Conservation (phyloP, 2,888 invertebrate genomes). For the Xanthorhoe designata region DNA sequence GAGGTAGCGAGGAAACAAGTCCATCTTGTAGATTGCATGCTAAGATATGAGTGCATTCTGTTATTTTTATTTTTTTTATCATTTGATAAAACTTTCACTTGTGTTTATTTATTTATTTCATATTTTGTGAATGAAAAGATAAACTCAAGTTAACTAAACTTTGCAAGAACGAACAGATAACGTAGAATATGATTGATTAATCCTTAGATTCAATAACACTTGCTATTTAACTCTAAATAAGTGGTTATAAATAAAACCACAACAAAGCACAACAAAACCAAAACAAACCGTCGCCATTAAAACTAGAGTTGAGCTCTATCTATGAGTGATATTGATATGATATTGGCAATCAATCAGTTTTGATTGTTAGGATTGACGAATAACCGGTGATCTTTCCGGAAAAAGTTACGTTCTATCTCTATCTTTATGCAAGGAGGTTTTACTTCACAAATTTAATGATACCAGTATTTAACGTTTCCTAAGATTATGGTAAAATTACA, state of each 20-base stretch:
- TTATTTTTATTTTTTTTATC: background rate
- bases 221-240: background rate
- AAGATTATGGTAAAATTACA: background rate
- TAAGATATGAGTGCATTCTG: background rate
- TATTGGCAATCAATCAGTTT: background rate
- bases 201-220: too few relatives aligned
- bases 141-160: too few relatives aligned
- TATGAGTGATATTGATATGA: background rate
- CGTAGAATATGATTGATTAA: too few relatives aligned
- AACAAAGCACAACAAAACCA: slow-evolving; percentile 37
- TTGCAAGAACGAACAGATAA: too few relatives aligned
- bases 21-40: background rate
- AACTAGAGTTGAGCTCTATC: background rate
- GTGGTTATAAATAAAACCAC: slow-evolving; percentile 21
- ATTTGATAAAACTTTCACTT: slow-evolving; percentile 22
- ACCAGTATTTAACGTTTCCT: background rate
- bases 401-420: background rate
- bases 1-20: background rate
- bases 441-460: too few relatives aligned
- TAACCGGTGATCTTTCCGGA: background rate
- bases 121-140: slow-evolving; percentile 9
- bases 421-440: background rate
- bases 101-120: background rate
- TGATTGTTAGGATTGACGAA: background rate
- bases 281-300: slow-evolving; percentile 40